A percentile compares a stretch with the other conserved stretches of the same genome.
phyloP scores from a whole-genome alignment of 2,113 vertebrate species.

The Herpetotheres cachinnans region DNA sequence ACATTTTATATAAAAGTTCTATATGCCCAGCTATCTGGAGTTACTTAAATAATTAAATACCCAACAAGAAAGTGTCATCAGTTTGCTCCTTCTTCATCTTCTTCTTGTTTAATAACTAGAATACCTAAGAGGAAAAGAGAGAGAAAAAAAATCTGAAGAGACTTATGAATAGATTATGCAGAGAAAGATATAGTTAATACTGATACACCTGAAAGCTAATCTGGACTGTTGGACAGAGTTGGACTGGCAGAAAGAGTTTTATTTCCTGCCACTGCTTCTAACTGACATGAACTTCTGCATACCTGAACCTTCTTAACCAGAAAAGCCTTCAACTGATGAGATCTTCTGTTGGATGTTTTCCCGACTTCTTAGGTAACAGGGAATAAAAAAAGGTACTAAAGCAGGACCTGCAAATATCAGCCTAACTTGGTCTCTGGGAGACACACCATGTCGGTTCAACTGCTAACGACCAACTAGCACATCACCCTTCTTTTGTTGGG shows the following conservation, averaged over 20 bases:
- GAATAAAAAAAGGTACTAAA: not conserved
- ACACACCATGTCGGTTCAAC: not conserved
- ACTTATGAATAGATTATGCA: not conserved
- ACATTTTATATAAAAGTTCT: constrained; percentile 68
- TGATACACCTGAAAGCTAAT: not conserved
- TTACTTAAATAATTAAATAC: constrained; percentile 74
- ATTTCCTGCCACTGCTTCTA: not conserved
- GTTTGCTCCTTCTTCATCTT: constrained; percentile 75
- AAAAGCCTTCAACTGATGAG: not conserved
- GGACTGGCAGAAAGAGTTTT: not conserved
- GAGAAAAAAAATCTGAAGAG: not conserved
- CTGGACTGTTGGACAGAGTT: not conserved
- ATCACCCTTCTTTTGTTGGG: not conserved
- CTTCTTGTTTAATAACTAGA: constrained; percentile 77
- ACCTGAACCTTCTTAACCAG: not conserved
- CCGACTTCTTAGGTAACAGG: not conserved
- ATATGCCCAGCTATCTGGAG: constrained; percentile 52
- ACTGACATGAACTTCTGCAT: not conserved
- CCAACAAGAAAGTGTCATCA: constrained; percentile 46
- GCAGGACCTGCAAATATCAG: not conserved
- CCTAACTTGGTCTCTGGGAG: not conserved
- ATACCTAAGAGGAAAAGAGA: constrained; percentile 62
- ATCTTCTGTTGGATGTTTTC: not conserved
- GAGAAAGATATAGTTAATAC: not conserved
- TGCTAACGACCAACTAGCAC: not conserved